A percentile compares a stretch with the other conserved stretches of the same genome.
Evolutionary conservation across 2,797 vertebrate genomes (phyloP).

Genomic region (Xyrichtys novacula): DNA sequence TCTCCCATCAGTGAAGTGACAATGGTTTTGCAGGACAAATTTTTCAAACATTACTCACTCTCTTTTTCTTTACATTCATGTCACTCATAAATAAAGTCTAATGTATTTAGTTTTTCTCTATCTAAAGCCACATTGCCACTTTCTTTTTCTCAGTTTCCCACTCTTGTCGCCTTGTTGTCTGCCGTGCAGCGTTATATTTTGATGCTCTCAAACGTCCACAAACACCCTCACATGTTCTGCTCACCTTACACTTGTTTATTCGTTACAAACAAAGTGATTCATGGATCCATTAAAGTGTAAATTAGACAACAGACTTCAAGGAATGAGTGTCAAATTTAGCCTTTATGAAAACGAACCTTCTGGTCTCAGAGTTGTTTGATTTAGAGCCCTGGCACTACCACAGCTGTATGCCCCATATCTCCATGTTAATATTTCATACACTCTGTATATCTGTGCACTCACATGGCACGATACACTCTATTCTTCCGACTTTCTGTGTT

Average conservation of each 20-base stretch:
- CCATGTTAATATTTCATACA: conserved; percentile 52
- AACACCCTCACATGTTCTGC: conserved; percentile 15
- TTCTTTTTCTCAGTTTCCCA: no score
- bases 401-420: conserved; percentile 19
- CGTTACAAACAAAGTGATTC: conserved; percentile 33
- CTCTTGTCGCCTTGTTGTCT: neutral
- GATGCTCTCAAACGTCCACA: conserved; percentile 1
- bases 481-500: conserved; percentile 22
- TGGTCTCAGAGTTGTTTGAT: conserved; percentile 21
- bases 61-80: no score
- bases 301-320: conserved; percentile 25
- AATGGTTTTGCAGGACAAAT: no score
- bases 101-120: neutral
- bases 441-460: conserved; percentile 25
- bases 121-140: neutral
- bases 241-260: conserved; percentile 15
- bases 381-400: conserved; percentile 17
- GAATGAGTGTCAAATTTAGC: conserved; percentile 4
- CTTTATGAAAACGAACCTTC: conserved; percentile 26
- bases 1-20: no score
- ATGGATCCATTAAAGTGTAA: conserved; percentile 28
- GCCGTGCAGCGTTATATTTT: neutral
- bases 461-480: conserved; percentile 14
- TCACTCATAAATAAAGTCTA: neutral
- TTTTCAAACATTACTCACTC: no score